Base-by-base conservation (phyloP, 2,888 invertebrate species). In the Torymus tubicola region DNA sequence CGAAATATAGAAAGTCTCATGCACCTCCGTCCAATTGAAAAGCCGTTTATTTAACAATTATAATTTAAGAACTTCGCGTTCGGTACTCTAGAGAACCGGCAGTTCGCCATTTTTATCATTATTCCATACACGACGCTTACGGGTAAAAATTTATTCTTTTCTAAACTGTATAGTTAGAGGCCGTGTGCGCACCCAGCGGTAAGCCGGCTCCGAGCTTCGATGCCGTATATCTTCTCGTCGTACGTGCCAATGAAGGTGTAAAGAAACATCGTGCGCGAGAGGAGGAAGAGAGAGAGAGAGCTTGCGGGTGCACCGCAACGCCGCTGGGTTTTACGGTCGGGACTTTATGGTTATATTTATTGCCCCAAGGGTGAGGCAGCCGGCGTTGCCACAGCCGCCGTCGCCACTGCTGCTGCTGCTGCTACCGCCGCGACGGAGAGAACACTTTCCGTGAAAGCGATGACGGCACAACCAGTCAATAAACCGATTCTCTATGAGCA, bases 341-440 rank as follows among this genome's bases (percentile, higher is more conserved):
- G 84, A 83, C 87, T 88, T 88, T 87, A 88, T 83, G 88, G 85
- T 88, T 88, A 87, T 88, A 88, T 88, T 88, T 87, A 88, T 87
- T 87, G 84, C 86, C 81, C 60, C 13, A 5, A 65, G 71, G 63
- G 57, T 3, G 31, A 31, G 31, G 31, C 31, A 8, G 31, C 31
- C 31, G 31, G 31, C 31, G 31, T 31, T 31, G 31, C 31, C 31
- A 31, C 31, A 31, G 31, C 31, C 31, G 57, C 60, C 67, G 24
- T 52, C 80, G 74, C 58, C 50, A 70, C 83, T 78, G 83, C 83
- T 84, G 79, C 83, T n/a, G 57, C 60, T 58, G 24, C 52, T 78
- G 74, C 58, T 24, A 70, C 83, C 79, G 82, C 83, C 84, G 79
- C 83, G 78, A 83, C 75, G 72, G 72, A 83, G 63, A 78, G 83